Evolutionary conservation across 2,797 vertebrate genomes (phyloP).

Genomic region (Paedocypris micromegethes): DNA sequence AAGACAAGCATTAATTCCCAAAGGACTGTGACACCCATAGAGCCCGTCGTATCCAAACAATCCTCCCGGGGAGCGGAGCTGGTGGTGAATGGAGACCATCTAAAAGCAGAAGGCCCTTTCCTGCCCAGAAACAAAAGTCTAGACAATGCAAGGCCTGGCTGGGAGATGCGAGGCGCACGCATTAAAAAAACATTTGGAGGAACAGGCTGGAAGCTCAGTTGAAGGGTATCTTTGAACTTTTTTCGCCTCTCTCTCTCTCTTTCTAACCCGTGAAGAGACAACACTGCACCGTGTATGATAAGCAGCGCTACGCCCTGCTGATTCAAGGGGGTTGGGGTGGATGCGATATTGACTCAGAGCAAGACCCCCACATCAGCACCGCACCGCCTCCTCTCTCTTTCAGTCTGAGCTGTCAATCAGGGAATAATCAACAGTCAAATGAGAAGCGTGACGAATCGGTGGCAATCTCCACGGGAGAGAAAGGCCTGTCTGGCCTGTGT

Average conservation of each 20-base stretch:
- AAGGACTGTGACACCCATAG: constrained; percentile 31
- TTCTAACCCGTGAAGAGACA: constrained; percentile 14
- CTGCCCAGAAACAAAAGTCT: constrained; percentile 34
- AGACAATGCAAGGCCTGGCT: constrained; percentile 29
- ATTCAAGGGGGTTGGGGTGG: constrained; percentile 27
- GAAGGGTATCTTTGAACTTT: constrained; percentile 41
- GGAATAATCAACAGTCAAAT: constrained; percentile 41
- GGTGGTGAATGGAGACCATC: constrained; percentile 25
- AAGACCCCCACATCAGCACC: constrained; percentile 2
- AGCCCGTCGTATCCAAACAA: constrained; percentile 36
- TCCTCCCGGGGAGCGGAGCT: constrained; percentile 31
- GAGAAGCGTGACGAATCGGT: constrained; percentile 25
- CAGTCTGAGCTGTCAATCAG: constrained; percentile 44
- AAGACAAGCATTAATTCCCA: constrained; percentile 23
- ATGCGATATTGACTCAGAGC: constrained; percentile 31
- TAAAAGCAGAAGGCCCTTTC: constrained; percentile 18
- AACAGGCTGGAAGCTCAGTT: constrained; percentile 27
- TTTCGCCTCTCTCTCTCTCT: constrained; percentile 22
- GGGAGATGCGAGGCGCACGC: constrained; percentile 18
- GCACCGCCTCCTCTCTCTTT: constrained; percentile 14
- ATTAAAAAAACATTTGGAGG: constrained; percentile 41
- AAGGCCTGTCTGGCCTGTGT: constrained; percentile 10
- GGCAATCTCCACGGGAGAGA: constrained; percentile 31
- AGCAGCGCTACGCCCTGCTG: constrained; percentile 38
- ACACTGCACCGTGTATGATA: constrained; percentile 39